Base-by-base conservation (phyloP, 2,888 invertebrate species). In the Aphelenchoides bicaudatus region DNA sequence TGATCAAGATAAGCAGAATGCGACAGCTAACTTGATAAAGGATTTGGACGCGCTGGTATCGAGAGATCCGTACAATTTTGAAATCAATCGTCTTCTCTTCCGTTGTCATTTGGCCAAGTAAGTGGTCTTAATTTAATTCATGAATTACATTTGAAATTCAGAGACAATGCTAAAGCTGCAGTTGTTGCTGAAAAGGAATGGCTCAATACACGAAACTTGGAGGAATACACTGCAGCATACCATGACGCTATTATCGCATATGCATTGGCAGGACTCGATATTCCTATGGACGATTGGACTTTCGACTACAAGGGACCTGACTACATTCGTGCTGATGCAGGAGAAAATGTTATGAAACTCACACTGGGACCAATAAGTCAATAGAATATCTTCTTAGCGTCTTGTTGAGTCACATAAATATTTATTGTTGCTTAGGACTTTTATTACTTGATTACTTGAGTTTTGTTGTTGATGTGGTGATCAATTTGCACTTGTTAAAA, bases 1-100 rank as follows among this genome's bases (percentile, higher is more conserved):
- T 16, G 6, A 6, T 6, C 16, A 43, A 8, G 43, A 25, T 8
- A 25, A 19, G 21, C 16, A 10, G 8, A 10, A 6, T 6, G 10
- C 6, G 10, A 43, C 23, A 25, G 43, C 43, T 25, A 25, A 43
- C 10, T 43, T 43, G 10, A 6, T 10, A 6, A 19, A n/a, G 6
- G 43, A 43, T 8, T 6, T 43, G 43, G 16, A 43, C 10, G 16
- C 16, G 23, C 25, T 43, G 43, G 10, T 43, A 25, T 10, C 43
- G 10, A 43, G 25, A n/a, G 43, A 43, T n/a, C 43, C 43, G 16
- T 8, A 43, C 23, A 43, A 43, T 25, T 43, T 43, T 25, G 43
- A 43, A n/a, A 43, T 25, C 21, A 10, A 21, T 8, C 43, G 43
- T 10, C 10, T 43, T 19, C n/a, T 43, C 10, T 43, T 43, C 23